Conservation (phyloP, 2,797 vertebrate genomes). For the Pseudochromis fuscus region DNA sequence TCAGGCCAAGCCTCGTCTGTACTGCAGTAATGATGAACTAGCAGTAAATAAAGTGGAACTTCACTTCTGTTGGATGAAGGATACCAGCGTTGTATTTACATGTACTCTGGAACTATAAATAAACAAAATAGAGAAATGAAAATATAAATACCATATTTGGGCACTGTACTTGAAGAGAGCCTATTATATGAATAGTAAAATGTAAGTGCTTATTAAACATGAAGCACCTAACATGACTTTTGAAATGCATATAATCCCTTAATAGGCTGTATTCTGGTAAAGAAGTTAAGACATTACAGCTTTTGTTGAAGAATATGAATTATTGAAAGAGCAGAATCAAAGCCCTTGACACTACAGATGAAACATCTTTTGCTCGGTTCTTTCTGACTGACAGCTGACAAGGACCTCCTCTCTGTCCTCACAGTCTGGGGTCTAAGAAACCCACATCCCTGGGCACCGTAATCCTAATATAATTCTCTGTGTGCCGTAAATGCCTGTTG, state of each 20-base stretch:
- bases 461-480: conserved; percentile 70
- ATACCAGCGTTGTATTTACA: conserved; percentile 28
- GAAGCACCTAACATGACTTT: conserved; percentile 16
- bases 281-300: conserved; percentile 16
- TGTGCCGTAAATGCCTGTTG: conserved; percentile 65
- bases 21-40: conserved; percentile 42
- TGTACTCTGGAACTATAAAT: conserved; percentile 34
- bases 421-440: conserved; percentile 66
- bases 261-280: conserved; percentile 27
- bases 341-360: conserved; percentile 34
- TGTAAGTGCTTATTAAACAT: conserved; percentile 24
- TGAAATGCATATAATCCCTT: conserved; percentile 21
- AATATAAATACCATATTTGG: conserved; percentile 4
- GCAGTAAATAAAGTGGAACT: conserved; percentile 51
- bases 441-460: conserved; percentile 48
- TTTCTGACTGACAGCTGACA: conserved; percentile 73
- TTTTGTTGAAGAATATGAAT: conserved; percentile 21
- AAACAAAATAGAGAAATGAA: conserved; percentile 13
- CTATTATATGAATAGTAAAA: conserved; percentile 16
- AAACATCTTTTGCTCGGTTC: conserved; percentile 26
- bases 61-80: conserved; percentile 21
- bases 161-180: not conserved
- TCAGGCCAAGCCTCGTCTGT: conserved; percentile 47
- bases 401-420: conserved; percentile 58
- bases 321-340: conserved; percentile 30